Evolutionary conservation across 1,140 invertebrate genomes (phyloP).

Genomic region (Anthonomus grandis): DNA sequence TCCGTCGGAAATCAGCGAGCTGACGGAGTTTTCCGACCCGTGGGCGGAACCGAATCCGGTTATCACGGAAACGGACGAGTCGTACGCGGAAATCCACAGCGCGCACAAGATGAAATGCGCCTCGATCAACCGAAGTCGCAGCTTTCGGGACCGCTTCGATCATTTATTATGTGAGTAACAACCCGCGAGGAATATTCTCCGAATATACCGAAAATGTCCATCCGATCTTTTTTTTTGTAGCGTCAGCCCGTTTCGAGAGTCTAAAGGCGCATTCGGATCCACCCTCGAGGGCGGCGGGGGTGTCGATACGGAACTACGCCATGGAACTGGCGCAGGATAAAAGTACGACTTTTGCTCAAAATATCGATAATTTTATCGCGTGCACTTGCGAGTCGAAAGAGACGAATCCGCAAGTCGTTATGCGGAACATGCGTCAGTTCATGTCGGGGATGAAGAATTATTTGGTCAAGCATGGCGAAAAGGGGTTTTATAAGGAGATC

Average conservation of each 20-base stretch:
- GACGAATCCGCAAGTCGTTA: constrained; percentile 78
- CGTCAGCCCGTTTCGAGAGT: constrained; percentile 67
- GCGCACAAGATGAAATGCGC: constrained; percentile 38
- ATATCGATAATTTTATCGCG: constrained; percentile 90
- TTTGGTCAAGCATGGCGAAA: constrained; percentile 89
- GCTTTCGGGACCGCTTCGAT: constrained; percentile 69
- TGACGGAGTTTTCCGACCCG: constrained; percentile 46
- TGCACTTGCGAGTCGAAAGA: constrained; percentile 91
- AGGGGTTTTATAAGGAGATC: constrained; percentile 85
- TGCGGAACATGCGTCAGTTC: constrained; percentile 93
- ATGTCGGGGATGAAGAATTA: constrained; percentile 98
- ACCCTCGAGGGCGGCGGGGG: constrained; percentile 60
- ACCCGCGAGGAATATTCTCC: neutral
- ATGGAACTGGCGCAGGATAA: constrained; percentile 79
- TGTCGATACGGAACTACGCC: constrained; percentile 70
- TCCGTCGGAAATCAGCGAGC: constrained; percentile 44
- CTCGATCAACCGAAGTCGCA: constrained; percentile 60
- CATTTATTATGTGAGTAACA: constrained; percentile 64
- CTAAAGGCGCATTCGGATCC: constrained; percentile 58
- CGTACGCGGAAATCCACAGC: constrained; percentile 36
- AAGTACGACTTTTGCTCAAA: constrained; percentile 83
- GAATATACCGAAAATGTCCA: neutral
- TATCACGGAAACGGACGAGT: constrained; percentile 41
- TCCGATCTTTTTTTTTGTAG: constrained; percentile 47
- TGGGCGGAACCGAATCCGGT: constrained; percentile 43